These are phyloP conservation scores for Benthosema pterotum DNA, from an alignment of 2,797 vertebrate species.

Conservation along the genomic window DNA sequence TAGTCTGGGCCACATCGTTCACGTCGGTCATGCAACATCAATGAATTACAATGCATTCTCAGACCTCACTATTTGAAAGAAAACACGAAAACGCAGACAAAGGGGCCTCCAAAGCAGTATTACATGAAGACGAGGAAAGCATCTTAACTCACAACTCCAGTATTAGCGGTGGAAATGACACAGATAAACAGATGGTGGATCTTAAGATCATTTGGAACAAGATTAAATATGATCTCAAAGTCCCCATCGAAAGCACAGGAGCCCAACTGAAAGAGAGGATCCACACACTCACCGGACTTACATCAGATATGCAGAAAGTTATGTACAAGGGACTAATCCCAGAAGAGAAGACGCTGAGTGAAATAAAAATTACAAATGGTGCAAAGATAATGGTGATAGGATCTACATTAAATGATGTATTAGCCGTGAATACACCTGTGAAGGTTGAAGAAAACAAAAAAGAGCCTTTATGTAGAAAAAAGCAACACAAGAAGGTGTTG, in stretches of 20 bases:
- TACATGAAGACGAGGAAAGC: slow-evolving; percentile 74
- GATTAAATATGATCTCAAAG: slow-evolving; percentile 96
- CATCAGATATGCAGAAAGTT: slow-evolving; percentile 98
- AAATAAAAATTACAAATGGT: slow-evolving; percentile 96
- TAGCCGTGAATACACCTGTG: slow-evolving; percentile 96
- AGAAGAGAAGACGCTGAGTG: slow-evolving; percentile 95
- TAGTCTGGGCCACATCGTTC: too few relatives aligned
- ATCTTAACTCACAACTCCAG: slow-evolving; percentile 77
- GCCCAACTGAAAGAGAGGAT: slow-evolving; percentile 95
- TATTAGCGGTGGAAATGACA: slow-evolving; percentile 92
- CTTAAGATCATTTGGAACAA: slow-evolving; percentile 99
- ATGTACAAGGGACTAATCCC: slow-evolving; percentile 99
- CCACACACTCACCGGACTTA: slow-evolving; percentile 96
- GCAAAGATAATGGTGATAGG: slow-evolving; percentile 99
- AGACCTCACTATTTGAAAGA: slow-evolving; percentile 71
- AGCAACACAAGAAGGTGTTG: slow-evolving; percentile 99
- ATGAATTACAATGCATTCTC: slow-evolving; percentile 87
- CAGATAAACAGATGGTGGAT: slow-evolving; percentile 89
- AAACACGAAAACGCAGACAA: slow-evolving; percentile 71
- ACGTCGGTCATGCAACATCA: slow-evolving; percentile 60
- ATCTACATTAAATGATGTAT: slow-evolving; percentile 97
- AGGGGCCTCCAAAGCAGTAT: slow-evolving; percentile 59
- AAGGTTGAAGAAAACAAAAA: slow-evolving; percentile 98
- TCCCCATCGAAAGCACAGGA: slow-evolving; percentile 91
- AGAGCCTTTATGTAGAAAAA: slow-evolving; percentile 97